Percentiles rank a stretch among this genome's conserved stretches.
Conservation (phyloP, 1,140 invertebrate genomes). For the Procambarus virginalis region DNA sequence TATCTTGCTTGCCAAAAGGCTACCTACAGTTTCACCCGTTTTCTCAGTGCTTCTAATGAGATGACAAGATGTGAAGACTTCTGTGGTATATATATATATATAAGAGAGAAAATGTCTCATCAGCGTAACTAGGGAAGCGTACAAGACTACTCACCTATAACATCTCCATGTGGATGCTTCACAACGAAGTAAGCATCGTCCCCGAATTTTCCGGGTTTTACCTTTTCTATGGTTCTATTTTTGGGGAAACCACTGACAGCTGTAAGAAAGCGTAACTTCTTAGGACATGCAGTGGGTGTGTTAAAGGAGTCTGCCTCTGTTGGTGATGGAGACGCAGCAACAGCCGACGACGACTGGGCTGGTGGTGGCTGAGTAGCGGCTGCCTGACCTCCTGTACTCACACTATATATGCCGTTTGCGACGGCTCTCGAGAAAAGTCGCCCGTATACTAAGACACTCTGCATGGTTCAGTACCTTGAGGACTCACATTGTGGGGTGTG, state of each 20-base stretch:
- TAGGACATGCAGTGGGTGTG: conserved; percentile 9
- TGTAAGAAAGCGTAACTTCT: conserved; percentile 65
- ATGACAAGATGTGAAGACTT: no score
- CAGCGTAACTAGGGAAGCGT: no score
- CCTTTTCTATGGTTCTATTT: conserved; percentile 61
- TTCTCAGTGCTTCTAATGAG: no score
- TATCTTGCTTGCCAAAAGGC: no score
- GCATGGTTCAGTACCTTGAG: conserved; percentile 54
- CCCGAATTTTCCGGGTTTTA: conserved; percentile 67
- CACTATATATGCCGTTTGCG: conserved; percentile 66
- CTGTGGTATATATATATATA: no score
- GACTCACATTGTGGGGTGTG: conserved; percentile 28
- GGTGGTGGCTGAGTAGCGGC: conserved; percentile 10
- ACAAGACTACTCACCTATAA: conserved; percentile 61
- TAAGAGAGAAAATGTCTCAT: no score
- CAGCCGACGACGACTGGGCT: conserved; percentile 5
- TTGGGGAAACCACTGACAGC: conserved; percentile 69
- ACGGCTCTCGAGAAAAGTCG: conserved; percentile 68
- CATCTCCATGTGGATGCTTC: conserved; percentile 66
- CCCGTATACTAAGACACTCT: conserved; percentile 69
- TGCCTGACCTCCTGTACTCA: conserved; percentile 40
- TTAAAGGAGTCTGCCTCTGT: conserved; percentile 5
- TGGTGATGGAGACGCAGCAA: conserved; percentile 13
- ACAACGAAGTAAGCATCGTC: conserved; percentile 69
- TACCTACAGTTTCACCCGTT: no score